Evolutionary conservation across 2,113 vertebrate genomes (phyloP), one percentile per base, ranked within the genome.

Genomic region (Urocolius indicus): DNA sequence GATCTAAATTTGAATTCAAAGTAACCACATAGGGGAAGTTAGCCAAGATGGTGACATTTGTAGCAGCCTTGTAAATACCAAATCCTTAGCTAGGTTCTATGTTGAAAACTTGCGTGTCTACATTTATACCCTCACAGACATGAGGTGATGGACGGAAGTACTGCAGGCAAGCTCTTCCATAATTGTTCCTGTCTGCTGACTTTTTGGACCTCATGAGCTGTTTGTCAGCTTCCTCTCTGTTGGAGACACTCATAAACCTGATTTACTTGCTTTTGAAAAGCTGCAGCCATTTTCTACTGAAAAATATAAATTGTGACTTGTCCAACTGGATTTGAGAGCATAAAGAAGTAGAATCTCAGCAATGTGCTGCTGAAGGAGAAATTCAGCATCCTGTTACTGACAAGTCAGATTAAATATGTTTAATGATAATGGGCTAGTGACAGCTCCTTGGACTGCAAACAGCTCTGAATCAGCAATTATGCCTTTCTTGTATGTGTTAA

Each of bases 371-470:
- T 88, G 79, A 93, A 74, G 75, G 75, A 49, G 68, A 92, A 88
- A 92, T 93, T 74, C 59, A 85, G 41, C 82, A 90, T 88, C 82
- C 83, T 77, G 68, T 54, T 74, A 69, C 79, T 94, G 79, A 77
- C 92, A 94, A 81, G 57, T 92, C 71, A 24, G 75, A 75, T 77
- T 91, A 91, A 91, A 82, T 58, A 26, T 72, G 27, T 58, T 84
- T 86, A 90, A 81, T 58, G 34, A 65, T 75, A 75, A 62, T 52
- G 23, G 67, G 61, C 34, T 57, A 36, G 48, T 57, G 76, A 75
- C 69, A 62, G 74, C 30, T 72, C 58, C 71, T 76, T 92, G 67
- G 54, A 92, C 71, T 84, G 51, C 32, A 93, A 57, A 52, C 43
- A 80, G 51, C 83, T 78, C 78, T 61, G 65, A 95, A 69, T 95